These are phyloP conservation scores for Eupithecia vulgata DNA, from an alignment of 2,888 invertebrate species.

Conservation along the genomic window DNA sequence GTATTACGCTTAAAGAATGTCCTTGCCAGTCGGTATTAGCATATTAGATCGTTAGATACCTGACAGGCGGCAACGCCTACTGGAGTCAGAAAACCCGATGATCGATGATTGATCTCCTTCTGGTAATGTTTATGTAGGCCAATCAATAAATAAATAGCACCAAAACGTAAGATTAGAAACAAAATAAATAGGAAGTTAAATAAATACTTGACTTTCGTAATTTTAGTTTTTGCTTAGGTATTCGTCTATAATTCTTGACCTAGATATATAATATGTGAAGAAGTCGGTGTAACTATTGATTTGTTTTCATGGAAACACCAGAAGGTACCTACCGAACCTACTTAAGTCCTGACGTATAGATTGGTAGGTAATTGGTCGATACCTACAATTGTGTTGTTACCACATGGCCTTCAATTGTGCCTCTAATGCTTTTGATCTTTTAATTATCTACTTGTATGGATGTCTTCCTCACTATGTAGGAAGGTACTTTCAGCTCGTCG, in stretches of 20 bases:
- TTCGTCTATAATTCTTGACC: background rate
- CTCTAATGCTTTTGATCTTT: constrained; percentile 42
- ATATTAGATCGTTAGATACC: constrained; percentile 23
- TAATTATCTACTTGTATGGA: constrained; percentile 41
- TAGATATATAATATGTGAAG: background rate
- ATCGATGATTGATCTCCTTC: constrained; percentile 4
- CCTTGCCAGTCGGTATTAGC: constrained; percentile 32
- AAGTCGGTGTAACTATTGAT: background rate
- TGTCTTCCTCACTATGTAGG: background rate
- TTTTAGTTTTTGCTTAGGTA: background rate
- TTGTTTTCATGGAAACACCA: background rate
- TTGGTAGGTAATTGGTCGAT: constrained; percentile 38
- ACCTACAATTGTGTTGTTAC: constrained; percentile 29
- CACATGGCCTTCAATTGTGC: constrained; percentile 39
- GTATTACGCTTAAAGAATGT: background rate
- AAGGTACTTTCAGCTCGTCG: background rate
- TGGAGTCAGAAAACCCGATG: constrained; percentile 14
- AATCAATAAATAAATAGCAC: background rate
- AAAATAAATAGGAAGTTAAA: background rate
- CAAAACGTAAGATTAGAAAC: background rate
- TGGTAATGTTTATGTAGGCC: background rate
- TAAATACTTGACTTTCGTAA: background rate
- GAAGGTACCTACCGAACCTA: background rate
- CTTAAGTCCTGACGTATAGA: background rate
- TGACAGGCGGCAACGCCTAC: constrained; percentile 12